Percentiles rank a stretch among this genome's conserved stretches.
Evolutionary conservation across 2,888 invertebrate species (phyloP).

Genomic region (Andricus curvator): DNA sequence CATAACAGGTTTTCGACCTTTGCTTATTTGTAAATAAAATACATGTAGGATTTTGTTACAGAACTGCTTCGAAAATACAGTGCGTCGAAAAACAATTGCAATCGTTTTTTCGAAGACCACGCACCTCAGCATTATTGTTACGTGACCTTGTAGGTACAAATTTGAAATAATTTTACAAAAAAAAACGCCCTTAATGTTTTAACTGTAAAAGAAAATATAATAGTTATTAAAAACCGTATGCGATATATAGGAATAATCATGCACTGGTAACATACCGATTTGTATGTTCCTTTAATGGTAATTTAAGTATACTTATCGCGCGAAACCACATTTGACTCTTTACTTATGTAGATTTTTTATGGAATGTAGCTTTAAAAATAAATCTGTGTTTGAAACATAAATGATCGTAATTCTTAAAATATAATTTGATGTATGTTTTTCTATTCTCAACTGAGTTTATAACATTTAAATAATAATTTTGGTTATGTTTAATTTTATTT

Average conservation of each 20-base stretch:
- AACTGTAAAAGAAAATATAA: not conserved
- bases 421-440: slow-evolving; percentile 29
- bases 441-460: slow-evolving; percentile 14
- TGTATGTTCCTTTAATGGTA: not conserved
- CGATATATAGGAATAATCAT: not conserved
- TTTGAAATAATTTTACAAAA: not conserved
- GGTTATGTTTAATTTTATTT: no score
- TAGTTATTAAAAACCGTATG: not conserved
- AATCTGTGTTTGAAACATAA: slow-evolving; percentile 70
- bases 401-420: slow-evolving; percentile 23
- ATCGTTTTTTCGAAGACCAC: not conserved
- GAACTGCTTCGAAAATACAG: not conserved
- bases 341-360: slow-evolving; percentile 72
- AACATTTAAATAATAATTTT: not conserved
- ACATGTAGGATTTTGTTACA: not conserved
- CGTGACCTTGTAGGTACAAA: no score
- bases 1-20: not conserved
- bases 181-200: not conserved
- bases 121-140: not conserved
- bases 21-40: not conserved
- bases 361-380: slow-evolving; percentile 69
- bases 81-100: not conserved
- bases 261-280: not conserved
- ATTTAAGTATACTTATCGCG: slow-evolving; percentile 32
- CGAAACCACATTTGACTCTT: slow-evolving; percentile 54